Conservation (phyloP, 2,797 vertebrate species). For the Spea hammondii region DNA sequence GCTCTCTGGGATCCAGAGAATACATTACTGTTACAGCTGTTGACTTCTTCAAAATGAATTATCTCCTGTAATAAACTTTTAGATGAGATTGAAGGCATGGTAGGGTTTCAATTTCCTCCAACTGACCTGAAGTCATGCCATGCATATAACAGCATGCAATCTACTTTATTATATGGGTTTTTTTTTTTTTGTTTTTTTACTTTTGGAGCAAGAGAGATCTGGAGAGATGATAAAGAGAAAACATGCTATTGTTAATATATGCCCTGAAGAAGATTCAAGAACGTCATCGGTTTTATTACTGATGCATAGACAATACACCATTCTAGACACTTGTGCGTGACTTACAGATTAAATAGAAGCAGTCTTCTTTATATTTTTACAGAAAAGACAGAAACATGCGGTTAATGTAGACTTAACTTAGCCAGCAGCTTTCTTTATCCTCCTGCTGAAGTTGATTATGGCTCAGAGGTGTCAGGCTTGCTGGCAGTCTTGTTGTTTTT, state of each 20-base stretch:
- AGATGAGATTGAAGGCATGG: slow-evolving; percentile 20
- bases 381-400: background rate
- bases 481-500: no score
- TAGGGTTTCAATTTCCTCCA: slow-evolving; percentile 38
- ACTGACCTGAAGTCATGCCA: slow-evolving; percentile 14
- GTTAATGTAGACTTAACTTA: no score
- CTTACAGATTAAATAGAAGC: background rate
- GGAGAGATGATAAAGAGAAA: background rate
- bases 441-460: no score
- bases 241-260: background rate
- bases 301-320: background rate
- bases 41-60: background rate
- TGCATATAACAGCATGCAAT: slow-evolving; percentile 4
- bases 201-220: slow-evolving; percentile 23
- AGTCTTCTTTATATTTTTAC: background rate
- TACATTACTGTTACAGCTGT: background rate
- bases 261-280: slow-evolving; percentile 1
- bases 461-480: no score
- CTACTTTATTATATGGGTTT: slow-evolving; percentile 7
- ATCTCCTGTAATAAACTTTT: slow-evolving; percentile 1
- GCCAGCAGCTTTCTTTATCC: no score
- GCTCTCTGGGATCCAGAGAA: background rate
- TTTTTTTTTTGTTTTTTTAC: background rate
- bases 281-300: slow-evolving; percentile 1
- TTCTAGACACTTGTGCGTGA: background rate